Evolutionary conservation across 2,797 vertebrate species (phyloP), one percentile per base, ranked within the genome.

Genomic region (Falco novaeseelandiae): DNA sequence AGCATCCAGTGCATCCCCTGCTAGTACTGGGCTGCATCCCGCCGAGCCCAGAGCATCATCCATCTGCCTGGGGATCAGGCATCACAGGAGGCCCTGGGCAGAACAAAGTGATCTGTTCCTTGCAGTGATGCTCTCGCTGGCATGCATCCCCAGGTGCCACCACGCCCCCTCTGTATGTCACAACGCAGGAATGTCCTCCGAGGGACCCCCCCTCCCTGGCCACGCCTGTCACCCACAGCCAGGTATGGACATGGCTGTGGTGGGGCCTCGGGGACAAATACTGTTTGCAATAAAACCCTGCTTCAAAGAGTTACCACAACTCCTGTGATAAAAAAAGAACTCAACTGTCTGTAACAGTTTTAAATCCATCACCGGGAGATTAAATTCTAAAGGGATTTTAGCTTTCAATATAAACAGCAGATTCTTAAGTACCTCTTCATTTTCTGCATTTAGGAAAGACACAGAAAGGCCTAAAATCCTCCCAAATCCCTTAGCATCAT

Each of bases 321-420:
- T 78, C 73, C 81, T 1, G 16, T 1, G 52, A 93, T 93, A 90
- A 80, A 96, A 96, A 83, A 89, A 91, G 94, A 79, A 78, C 96
- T 83, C 27, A 16, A 49, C 96, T 96, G 96, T 49, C 97, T 96
- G 93, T 93, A 94, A 94, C 74, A 91, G 89, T 79, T 96, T 95
- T 95, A 96, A 97, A 97, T 96, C 97, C 96, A 93, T 95, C 97
- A 92, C 94, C 3, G 2, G 89, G 91, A 97, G 96, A 97, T 97
- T 97, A 97, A 97, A 97, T 96, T 96, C 96, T 94, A 95, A 96
- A 90, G 94, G 96, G 96, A 97, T 97, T 97, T 97, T 80, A 88
- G 84, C 93, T 97, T 97, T 97, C 95, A 93, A 73, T 95, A 97
- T 91, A 92, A 95, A 95, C 96, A 96, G 97, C 94, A 69, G 93